phyloP scores from a whole-genome alignment of 2,888 invertebrate species.

The Cephus rjabovi region DNA sequence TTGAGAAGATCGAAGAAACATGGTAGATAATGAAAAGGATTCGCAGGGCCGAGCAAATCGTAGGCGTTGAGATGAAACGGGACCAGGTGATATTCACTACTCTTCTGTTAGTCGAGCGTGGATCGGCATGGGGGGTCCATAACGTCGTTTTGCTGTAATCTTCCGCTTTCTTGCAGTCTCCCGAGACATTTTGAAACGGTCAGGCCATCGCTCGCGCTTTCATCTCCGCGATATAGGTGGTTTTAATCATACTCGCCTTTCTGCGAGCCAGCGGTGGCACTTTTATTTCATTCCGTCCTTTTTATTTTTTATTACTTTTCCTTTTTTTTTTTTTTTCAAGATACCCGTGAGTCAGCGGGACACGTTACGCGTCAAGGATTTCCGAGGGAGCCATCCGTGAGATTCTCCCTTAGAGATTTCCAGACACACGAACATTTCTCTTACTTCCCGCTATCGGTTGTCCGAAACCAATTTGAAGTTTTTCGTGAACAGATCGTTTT shows the following conservation, averaged over 20 bases:
- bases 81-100: neutral
- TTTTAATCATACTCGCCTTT: neutral
- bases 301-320: neutral
- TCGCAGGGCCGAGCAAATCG: neutral
- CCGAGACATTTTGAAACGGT: neutral
- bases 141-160: slow-evolving; percentile 4
- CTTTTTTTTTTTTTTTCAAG: neutral
- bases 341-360: neutral
- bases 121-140: neutral
- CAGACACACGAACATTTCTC: neutral
- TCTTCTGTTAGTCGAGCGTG: neutral
- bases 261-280: neutral
- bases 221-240: neutral
- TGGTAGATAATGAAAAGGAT: neutral
- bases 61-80: neutral
- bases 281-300: neutral
- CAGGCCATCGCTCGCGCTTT: neutral
- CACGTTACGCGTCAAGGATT: neutral
- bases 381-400: neutral
- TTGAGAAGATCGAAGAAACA: neutral
- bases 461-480: neutral
- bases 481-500: neutral
- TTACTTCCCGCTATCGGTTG: neutral
- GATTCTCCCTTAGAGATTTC: neutral
- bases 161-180: slow-evolving; percentile 1